Evolutionary conservation across 1,140 invertebrate species (phyloP).

Genomic region (Habropoda laboriosa): DNA sequence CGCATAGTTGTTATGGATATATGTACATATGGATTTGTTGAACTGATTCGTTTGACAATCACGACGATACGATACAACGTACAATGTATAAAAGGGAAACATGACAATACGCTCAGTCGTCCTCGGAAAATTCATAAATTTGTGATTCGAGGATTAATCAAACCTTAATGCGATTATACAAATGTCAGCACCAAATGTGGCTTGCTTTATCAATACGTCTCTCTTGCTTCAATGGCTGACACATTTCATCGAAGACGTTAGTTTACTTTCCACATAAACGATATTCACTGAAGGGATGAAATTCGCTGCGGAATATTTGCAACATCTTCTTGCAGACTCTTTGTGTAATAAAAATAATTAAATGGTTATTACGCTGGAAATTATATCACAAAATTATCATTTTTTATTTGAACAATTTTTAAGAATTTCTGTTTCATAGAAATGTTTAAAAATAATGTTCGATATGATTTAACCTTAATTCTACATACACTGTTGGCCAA

Average conservation of each 20-base stretch:
- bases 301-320: too few species aligned
- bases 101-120: background rate
- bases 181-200: background rate
- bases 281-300: background rate
- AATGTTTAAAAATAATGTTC: too few species aligned
- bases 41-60: background rate
- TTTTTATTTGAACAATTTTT: too few species aligned
- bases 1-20: background rate
- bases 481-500: too few species aligned
- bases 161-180: conserved; percentile 22
- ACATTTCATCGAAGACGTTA: too few species aligned
- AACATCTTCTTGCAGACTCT: too few species aligned
- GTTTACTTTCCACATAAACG: too few species aligned
- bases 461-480: too few species aligned
- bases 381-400: too few species aligned
- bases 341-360: too few species aligned
- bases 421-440: too few species aligned
- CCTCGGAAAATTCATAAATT: background rate
- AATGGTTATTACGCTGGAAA: too few species aligned
- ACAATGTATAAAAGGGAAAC: background rate
- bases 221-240: background rate
- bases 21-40: background rate
- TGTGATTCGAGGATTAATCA: conserved; percentile 6
- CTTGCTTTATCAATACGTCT: background rate
- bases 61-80: background rate